Percentiles rank a stretch among this genome's conserved stretches.
These are phyloP conservation scores for Dexiosoma caninum DNA, from an alignment of 2,888 invertebrate species.

Conservation along the genomic window DNA sequence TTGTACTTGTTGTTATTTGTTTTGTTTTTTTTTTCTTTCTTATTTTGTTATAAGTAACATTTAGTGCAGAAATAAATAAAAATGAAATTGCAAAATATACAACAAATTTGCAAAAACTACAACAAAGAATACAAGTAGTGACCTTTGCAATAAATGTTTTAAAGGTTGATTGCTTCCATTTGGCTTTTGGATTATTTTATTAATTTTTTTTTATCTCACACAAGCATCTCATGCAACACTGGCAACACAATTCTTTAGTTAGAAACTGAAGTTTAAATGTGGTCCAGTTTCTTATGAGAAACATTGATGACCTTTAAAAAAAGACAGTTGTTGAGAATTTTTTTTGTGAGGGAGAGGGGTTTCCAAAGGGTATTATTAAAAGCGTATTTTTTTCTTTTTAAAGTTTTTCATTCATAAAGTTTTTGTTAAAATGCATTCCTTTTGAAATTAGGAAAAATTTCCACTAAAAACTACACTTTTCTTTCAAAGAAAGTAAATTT, in stretches of 20 bases:
- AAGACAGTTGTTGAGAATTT: neutral
- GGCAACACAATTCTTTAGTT: neutral
- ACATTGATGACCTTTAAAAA: neutral
- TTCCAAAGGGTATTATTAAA: too few relatives aligned
- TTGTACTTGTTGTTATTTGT: neutral
- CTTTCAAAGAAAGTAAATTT: too few relatives aligned
- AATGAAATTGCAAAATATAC: slow-evolving; percentile 55
- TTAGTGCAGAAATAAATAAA: slow-evolving; percentile 44
- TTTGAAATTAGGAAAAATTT: too few relatives aligned
- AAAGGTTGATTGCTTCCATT: slow-evolving; percentile 40
- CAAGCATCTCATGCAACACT: neutral
- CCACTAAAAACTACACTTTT: too few relatives aligned
- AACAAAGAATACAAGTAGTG: slow-evolving; percentile 5
- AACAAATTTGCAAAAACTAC: slow-evolving; percentile 1
- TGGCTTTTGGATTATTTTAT: neutral
- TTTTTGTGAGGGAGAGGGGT: neutral
- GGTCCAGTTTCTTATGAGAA: neutral
- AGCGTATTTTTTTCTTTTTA: too few relatives aligned
- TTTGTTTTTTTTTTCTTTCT: neutral
- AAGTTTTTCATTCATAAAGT: too few relatives aligned
- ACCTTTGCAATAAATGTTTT: slow-evolving; percentile 21
- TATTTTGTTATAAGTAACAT: slow-evolving; percentile 28
- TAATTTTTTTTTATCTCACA: neutral
- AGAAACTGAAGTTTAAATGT: neutral
- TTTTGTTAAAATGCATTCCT: too few relatives aligned